A percentile compares a stretch with the other conserved stretches of the same genome.
Evolutionary conservation across 2,888 invertebrate genomes (phyloP).

Genomic region (Achlya flavicornis): DNA sequence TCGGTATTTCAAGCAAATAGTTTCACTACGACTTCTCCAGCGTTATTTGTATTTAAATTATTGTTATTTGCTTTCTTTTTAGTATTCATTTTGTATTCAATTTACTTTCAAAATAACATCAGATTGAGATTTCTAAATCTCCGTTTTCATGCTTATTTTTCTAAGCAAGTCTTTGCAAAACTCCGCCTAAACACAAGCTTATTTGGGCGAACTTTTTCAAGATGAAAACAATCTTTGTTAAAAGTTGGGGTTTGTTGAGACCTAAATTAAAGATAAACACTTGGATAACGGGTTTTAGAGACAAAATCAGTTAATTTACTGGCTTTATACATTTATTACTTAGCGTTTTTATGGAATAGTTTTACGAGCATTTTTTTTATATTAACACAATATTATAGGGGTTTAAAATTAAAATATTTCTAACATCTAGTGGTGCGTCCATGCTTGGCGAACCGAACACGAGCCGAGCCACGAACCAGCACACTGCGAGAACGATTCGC

Average conservation of each 20-base stretch:
- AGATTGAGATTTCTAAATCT: not conserved
- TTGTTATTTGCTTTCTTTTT: not conserved
- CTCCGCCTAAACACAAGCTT: conserved; percentile 5
- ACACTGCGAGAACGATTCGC: no score
- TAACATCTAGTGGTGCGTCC: no score
- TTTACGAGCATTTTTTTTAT: not conserved
- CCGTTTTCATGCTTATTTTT: not conserved
- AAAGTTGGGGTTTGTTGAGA: conserved; percentile 8
- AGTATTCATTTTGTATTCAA: not conserved
- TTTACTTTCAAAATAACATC: not conserved
- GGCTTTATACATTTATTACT: not conserved
- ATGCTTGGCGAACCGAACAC: no score
- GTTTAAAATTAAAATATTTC: no score
- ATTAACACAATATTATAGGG: not conserved
- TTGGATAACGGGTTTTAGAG: not conserved
- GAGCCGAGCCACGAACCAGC: no score
- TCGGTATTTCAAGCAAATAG: conserved; percentile 35
- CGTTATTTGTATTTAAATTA: conserved; percentile 4
- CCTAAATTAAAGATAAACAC: conserved; percentile 14
- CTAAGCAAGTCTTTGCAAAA: not conserved
- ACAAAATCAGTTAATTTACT: not conserved
- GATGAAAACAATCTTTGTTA: not conserved
- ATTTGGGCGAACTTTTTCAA: conserved; percentile 9
- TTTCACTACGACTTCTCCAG: conserved; percentile 3
- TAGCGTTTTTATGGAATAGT: not conserved